A percentile compares a stretch with the other conserved stretches of the same genome.
These are phyloP conservation scores for Limenitis camilla DNA, from an alignment of 2,888 invertebrate species.

Conservation along the genomic window DNA sequence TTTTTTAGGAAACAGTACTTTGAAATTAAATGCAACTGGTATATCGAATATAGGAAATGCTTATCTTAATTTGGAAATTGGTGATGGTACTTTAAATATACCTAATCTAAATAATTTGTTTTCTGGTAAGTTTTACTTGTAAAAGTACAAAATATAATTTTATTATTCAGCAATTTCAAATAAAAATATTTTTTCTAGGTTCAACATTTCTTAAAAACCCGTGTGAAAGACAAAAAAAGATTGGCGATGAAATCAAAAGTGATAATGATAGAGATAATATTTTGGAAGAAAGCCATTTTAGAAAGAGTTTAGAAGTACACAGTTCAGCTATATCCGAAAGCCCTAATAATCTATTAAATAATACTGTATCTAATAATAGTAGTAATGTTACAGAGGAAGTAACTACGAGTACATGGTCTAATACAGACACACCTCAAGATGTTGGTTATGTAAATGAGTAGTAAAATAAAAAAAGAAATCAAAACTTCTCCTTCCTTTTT, in stretches of 20 bases:
- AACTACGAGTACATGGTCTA: neutral
- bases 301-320: constrained; percentile 3
- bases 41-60: constrained; percentile 57
- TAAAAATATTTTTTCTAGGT: constrained; percentile 4
- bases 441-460: too few relatives aligned
- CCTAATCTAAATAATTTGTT: constrained; percentile 48
- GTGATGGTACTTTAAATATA: constrained; percentile 38
- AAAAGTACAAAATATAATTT: neutral
- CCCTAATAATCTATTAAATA: neutral
- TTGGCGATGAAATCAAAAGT: neutral
- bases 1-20: constrained; percentile 40
- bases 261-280: neutral
- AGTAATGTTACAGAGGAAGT: neutral
- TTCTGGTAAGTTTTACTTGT: constrained; percentile 36
- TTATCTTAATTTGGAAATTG: constrained; percentile 40
- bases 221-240: constrained; percentile 12
- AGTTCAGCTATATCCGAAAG: neutral
- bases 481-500: too few relatives aligned
- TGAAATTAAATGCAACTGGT: constrained; percentile 49
- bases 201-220: neutral
- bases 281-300: neutral
- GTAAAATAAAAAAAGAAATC: too few relatives aligned
- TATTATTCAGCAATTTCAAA: neutral
- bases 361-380: neutral
- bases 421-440: neutral